phyloP scores from a whole-genome alignment of 1,140 invertebrate genomes.

The Ceratosolen fusciceps region DNA sequence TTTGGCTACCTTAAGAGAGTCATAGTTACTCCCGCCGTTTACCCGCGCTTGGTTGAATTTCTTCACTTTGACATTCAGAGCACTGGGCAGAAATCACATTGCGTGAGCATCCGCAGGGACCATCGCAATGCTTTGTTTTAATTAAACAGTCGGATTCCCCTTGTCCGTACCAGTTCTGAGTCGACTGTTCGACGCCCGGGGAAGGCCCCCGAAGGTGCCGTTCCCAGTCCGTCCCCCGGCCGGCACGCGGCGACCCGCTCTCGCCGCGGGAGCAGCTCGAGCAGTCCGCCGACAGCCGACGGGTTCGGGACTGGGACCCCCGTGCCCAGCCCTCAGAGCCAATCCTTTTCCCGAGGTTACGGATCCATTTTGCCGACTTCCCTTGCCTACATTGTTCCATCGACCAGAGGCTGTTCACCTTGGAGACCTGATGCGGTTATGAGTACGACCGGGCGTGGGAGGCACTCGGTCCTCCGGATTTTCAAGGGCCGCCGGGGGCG shows the following conservation, averaged over 20 bases:
- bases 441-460: too few species aligned
- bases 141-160: constrained; percentile 86
- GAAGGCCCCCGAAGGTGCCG: constrained; percentile 50
- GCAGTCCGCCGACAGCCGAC: too few species aligned
- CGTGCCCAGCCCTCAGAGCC: constrained; percentile 79
- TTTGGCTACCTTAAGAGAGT: constrained; percentile 74
- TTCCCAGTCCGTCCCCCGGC: too few species aligned
- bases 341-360: constrained; percentile 86
- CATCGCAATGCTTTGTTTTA: constrained; percentile 91
- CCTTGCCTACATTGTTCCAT: too few species aligned
- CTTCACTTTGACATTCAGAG: constrained; percentile 83
- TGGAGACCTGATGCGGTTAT: too few species aligned
- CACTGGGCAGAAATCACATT: constrained; percentile 88
- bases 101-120: constrained; percentile 76
- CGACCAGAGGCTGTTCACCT: too few species aligned
- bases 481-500: too few species aligned
- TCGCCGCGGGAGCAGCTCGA: too few species aligned
- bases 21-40: constrained; percentile 87
- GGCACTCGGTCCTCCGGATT: too few species aligned
- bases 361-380: constrained; percentile 86
- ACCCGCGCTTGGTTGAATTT: constrained; percentile 81
- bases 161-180: constrained; percentile 84
- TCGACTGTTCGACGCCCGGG: constrained; percentile 77
- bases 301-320: constrained; percentile 68
- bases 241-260: too few species aligned